Evolutionary conservation across 2,113 vertebrate species (phyloP).

Genomic region (Ia io): DNA sequence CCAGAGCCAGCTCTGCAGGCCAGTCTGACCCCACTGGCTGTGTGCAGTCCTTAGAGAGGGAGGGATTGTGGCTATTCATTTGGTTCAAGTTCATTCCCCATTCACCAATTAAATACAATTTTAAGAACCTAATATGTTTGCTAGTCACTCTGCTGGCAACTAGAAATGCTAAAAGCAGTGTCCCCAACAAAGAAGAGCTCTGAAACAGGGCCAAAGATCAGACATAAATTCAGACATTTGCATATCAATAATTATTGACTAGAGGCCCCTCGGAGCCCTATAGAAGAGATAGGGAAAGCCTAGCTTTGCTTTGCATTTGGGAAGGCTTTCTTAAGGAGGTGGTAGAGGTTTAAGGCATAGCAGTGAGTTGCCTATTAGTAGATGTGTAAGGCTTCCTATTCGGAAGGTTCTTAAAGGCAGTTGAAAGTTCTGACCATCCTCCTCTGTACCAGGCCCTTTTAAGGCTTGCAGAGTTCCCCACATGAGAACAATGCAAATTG

Average conservation of each 20-base stretch:
- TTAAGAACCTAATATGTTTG: neutral
- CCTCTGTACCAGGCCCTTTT: neutral
- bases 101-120: neutral
- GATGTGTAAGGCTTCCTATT: neutral
- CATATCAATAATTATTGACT: neutral
- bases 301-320: neutral
- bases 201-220: neutral
- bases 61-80: neutral
- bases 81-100: neutral
- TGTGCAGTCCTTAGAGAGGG: neutral
- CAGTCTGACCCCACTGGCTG: fast-evolving
- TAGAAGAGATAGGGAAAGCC: neutral
- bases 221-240: neutral
- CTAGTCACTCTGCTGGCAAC: neutral
- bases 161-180: neutral
- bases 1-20: neutral
- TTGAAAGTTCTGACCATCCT: neutral
- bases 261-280: neutral
- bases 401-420: neutral
- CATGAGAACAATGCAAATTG: neutral
- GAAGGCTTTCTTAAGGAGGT: neutral
- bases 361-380: neutral
- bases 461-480: neutral
- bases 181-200: neutral
- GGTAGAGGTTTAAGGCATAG: neutral